Evolutionary conservation across 2,113 vertebrate species (phyloP).

Genomic region (Sarotherodon lohbergeri): DNA sequence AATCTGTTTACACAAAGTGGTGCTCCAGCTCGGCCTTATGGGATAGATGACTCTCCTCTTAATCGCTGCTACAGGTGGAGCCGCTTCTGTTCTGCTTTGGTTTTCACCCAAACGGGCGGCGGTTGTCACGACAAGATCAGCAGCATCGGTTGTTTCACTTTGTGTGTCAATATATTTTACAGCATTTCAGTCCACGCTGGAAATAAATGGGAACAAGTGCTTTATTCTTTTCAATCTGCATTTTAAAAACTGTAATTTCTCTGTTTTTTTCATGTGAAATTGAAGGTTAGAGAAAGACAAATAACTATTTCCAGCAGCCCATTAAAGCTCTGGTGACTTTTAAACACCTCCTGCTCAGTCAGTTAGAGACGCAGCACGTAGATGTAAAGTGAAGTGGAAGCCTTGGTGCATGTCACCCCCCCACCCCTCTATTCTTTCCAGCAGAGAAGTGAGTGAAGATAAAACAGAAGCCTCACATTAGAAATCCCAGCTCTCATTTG

Average conservation of each 20-base stretch:
- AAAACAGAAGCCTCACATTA: not conserved
- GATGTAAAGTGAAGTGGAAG: not conserved
- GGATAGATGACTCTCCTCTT: not conserved
- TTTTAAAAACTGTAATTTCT: not conserved
- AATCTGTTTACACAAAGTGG: not conserved
- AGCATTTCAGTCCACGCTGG: not conserved
- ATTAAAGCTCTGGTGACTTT: not conserved
- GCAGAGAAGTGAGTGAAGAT: not conserved
- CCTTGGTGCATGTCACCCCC: not conserved
- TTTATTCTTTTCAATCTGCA: not conserved
- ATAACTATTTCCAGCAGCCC: not conserved
- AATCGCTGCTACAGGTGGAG: conserved; percentile 7
- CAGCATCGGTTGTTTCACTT: not conserved
- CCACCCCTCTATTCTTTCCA: not conserved
- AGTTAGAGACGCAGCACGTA: not conserved
- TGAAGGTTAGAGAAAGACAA: not conserved
- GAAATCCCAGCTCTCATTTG: conserved; percentile 1
- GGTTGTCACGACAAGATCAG: not conserved
- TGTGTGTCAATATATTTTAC: not conserved
- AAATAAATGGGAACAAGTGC: not conserved
- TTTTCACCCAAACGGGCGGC: not conserved
- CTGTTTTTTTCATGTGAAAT: not conserved
- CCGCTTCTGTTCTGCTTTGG: not conserved
- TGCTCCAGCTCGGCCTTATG: not conserved
- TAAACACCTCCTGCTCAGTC: not conserved